These are phyloP conservation scores for Ceraclea dissimilis DNA, from an alignment of 2,888 invertebrate species.

Conservation along the genomic window DNA sequence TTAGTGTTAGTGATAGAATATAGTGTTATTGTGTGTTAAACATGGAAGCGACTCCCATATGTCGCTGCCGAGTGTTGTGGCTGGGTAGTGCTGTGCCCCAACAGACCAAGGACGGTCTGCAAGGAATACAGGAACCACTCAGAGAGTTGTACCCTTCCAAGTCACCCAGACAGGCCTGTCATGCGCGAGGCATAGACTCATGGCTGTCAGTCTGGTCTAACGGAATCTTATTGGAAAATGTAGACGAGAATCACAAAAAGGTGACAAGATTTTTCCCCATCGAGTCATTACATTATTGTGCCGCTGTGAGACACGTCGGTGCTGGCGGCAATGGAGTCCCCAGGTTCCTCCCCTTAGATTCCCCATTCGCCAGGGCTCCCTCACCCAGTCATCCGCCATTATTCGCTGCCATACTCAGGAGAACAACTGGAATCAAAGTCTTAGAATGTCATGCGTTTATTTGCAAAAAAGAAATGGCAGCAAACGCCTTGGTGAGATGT, in stretches of 20 bases:
- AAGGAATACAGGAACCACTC: slow-evolving; percentile 95
- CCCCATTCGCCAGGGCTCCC: slow-evolving; percentile 89
- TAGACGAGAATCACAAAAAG: slow-evolving; percentile 90
- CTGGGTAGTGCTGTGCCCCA: slow-evolving; percentile 94
- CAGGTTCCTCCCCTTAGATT: slow-evolving; percentile 89
- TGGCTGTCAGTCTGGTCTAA: slow-evolving; percentile 98
- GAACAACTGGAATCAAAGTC: slow-evolving; percentile 95
- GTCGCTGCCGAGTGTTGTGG: slow-evolving; percentile 93
- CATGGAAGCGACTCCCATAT: slow-evolving; percentile 84
- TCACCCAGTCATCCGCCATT: slow-evolving; percentile 92
- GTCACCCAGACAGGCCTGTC: slow-evolving; percentile 59
- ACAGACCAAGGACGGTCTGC: slow-evolving; percentile 94
- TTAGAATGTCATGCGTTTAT: slow-evolving; percentile 99
- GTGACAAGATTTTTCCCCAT: slow-evolving; percentile 95
- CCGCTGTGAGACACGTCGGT: slow-evolving; percentile 85
- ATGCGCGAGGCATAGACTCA: slow-evolving; percentile 86
- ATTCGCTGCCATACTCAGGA: slow-evolving; percentile 91
- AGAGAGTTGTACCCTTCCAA: slow-evolving; percentile 93
- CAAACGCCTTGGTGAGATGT: slow-evolving; percentile 93
- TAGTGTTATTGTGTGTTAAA: background rate
- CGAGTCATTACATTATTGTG: slow-evolving; percentile 91
- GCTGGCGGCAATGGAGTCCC: slow-evolving; percentile 67
- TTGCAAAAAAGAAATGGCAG: slow-evolving; percentile 92
- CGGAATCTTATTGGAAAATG: slow-evolving; percentile 90
- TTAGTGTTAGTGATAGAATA: background rate